These are phyloP conservation scores for Agrilus biguttatus DNA, from an alignment of 2,888 invertebrate genomes.

Conservation along the genomic window DNA sequence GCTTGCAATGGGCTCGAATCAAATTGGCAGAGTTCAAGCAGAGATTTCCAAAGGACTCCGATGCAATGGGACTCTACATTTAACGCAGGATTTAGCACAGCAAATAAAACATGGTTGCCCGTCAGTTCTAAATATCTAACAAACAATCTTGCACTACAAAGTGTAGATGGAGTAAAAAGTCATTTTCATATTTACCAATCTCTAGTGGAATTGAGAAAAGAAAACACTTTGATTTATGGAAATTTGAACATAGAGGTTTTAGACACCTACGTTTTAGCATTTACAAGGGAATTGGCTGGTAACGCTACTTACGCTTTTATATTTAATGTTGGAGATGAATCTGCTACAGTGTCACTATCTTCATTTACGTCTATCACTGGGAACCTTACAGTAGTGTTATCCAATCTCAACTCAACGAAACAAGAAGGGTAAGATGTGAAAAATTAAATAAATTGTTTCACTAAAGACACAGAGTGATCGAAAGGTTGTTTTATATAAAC, in stretches of 20 bases:
- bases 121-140: conserved; percentile 43
- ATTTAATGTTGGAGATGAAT: conserved; percentile 31
- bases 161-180: conserved; percentile 28
- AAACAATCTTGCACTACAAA: conserved; percentile 44
- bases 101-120: conserved; percentile 50
- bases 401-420: background rate
- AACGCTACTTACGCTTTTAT: conserved; percentile 11
- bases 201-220: conserved; percentile 38
- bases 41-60: conserved; percentile 67
- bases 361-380: too few species aligned
- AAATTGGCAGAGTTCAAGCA: conserved; percentile 41
- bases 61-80: conserved; percentile 57
- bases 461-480: too few species aligned
- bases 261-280: conserved; percentile 8
- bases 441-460: too few species aligned
- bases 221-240: conserved; percentile 37
- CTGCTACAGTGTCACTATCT: conserved; percentile 28
- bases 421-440: background rate
- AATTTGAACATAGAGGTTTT: conserved; percentile 37
- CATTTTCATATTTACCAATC: conserved; percentile 48
- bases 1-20: conserved; percentile 41
- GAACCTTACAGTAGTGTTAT: background rate
- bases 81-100: conserved; percentile 41
- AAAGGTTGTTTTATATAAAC: too few species aligned
- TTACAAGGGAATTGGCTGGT: conserved; percentile 12